These are phyloP conservation scores for Lutjanus campechanus DNA, from an alignment of 2,797 vertebrate species.

Conservation along the genomic window DNA sequence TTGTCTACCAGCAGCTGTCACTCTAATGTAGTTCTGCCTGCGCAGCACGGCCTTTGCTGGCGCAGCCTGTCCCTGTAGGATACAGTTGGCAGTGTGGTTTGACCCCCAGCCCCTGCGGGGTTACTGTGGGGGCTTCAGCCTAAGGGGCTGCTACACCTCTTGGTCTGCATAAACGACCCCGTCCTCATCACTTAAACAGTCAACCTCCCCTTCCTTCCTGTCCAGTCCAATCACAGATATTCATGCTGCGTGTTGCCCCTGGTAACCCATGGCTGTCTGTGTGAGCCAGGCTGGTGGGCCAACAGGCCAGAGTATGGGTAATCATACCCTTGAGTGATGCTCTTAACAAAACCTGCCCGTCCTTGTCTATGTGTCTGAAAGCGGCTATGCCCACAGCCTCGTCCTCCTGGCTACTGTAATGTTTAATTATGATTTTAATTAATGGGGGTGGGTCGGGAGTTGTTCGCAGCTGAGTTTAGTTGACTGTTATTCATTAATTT, in stretches of 20 bases:
- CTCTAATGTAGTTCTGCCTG: constrained; percentile 67
- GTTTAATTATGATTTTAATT: constrained; percentile 82
- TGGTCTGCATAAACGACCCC: constrained; percentile 71
- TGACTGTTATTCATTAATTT: constrained; percentile 70
- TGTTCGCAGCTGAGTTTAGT: constrained; percentile 61
- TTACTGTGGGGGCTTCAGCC: constrained; percentile 43
- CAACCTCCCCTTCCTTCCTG: constrained; percentile 64
- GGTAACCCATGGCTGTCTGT: constrained; percentile 63
- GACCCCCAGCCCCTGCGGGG: constrained; percentile 58
- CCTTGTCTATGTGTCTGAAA: constrained; percentile 64
- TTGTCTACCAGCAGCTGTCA: constrained; percentile 80
- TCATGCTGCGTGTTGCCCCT: constrained; percentile 68
- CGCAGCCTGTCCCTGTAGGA: constrained; percentile 68
- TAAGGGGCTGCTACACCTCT: constrained; percentile 63
- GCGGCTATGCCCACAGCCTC: constrained; percentile 53
- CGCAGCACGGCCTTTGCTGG: constrained; percentile 42
- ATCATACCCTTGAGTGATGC: constrained; percentile 74
- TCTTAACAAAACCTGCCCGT: constrained; percentile 74
- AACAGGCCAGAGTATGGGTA: constrained; percentile 64
- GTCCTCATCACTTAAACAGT: constrained; percentile 71
- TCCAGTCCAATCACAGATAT: constrained; percentile 74
- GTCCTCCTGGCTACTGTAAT: constrained; percentile 72
- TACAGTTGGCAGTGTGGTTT: constrained; percentile 58
- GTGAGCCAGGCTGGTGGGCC: constrained; percentile 56
- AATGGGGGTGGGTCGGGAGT: constrained; percentile 60